phyloP scores from a whole-genome alignment of 1,140 invertebrate species.

The Nephotettix cincticeps region DNA sequence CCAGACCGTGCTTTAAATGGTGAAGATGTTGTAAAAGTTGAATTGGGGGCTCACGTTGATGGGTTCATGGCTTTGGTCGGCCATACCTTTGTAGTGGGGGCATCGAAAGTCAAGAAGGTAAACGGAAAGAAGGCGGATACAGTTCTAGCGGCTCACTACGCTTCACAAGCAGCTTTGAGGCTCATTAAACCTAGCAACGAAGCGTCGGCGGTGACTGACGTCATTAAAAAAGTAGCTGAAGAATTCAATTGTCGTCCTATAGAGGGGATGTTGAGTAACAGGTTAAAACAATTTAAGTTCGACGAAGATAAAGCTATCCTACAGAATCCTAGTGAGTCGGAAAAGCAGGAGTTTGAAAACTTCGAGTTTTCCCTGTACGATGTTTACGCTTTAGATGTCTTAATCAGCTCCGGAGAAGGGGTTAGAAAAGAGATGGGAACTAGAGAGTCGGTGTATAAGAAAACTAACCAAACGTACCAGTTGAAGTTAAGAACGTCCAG shows the following conservation, averaged over 20 bases:
- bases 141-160: slow-evolving; percentile 90
- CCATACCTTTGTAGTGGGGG: slow-evolving; percentile 91
- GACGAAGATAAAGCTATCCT: slow-evolving; percentile 99
- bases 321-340: slow-evolving; percentile 95
- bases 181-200: slow-evolving; percentile 89
- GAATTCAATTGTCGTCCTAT: slow-evolving; percentile 96
- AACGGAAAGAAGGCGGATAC: slow-evolving; percentile 92
- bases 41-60: slow-evolving; percentile 97
- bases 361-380: slow-evolving; percentile 95
- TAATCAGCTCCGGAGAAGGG: slow-evolving; percentile 93
- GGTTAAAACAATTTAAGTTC: slow-evolving; percentile 94
- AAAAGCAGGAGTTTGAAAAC: slow-evolving; percentile 97
- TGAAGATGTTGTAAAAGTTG: slow-evolving; percentile 98
- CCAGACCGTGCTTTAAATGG: slow-evolving; percentile 84
- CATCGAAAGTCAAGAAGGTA: slow-evolving; percentile 65
- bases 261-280: slow-evolving; percentile 98
- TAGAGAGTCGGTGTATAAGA: slow-evolving; percentile 97
- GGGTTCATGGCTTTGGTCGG: slow-evolving; percentile 98
- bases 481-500: slow-evolving; percentile 97
- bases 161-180: slow-evolving; percentile 90
- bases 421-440: slow-evolving; percentile 89
- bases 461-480: slow-evolving; percentile 96
- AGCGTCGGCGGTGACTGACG: slow-evolving; percentile 90
- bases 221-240: slow-evolving; percentile 90
- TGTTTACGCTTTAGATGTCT: slow-evolving; percentile 97